Evolutionary conservation across 92 coral and sea anemone genomes (phyloP).

Genomic region (Phenganax subtilis): DNA sequence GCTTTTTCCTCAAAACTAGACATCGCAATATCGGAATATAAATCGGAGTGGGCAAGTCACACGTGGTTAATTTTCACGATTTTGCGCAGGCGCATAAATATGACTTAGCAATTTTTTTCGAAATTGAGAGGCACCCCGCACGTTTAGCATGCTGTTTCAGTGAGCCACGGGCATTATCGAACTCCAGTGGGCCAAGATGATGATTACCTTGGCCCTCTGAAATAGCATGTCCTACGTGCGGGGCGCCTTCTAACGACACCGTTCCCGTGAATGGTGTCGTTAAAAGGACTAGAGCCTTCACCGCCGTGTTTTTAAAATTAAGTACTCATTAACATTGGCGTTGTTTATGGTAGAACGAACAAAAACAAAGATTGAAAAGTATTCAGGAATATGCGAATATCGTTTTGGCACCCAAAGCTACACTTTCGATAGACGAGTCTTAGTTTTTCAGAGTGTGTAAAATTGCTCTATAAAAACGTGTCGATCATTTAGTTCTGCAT

Average conservation of each 20-base stretch:
- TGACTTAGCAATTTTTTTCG: background rate
- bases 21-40: slow-evolving; percentile 34
- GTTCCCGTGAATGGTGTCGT: background rate
- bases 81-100: background rate
- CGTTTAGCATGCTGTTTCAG: background rate
- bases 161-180: no score
- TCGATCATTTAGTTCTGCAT: background rate
- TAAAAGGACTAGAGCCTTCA: background rate
- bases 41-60: slow-evolving; percentile 8
- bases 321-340: slow-evolving; percentile 3
- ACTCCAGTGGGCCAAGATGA: background rate
- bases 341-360: slow-evolving; percentile 29
- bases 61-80: slow-evolving; percentile 1
- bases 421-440: background rate
- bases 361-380: slow-evolving; percentile 30
- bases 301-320: slow-evolving; percentile 22
- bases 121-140: slow-evolving; percentile 4
- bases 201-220: no score
- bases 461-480: background rate
- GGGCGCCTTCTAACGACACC: no score
- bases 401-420: background rate
- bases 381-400: slow-evolving; percentile 2
- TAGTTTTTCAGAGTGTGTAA: background rate
- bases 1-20: slow-evolving; percentile 25
- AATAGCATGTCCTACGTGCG: no score